These are phyloP conservation scores for Catagonus wagneri DNA, from an alignment of 2,113 vertebrate genomes.

Conservation along the genomic window DNA sequence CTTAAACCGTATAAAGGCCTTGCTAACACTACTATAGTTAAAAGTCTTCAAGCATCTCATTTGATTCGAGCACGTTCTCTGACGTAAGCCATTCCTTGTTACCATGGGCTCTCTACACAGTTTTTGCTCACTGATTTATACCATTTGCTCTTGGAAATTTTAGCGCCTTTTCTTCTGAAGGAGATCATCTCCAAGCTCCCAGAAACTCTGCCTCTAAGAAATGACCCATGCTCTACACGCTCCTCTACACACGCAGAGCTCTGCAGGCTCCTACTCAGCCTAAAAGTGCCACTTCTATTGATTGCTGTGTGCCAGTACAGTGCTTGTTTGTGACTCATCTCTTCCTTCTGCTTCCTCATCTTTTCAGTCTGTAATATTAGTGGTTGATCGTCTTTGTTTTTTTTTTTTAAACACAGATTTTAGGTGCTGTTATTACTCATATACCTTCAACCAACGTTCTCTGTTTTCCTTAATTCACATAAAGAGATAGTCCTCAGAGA, in stretches of 20 bases:
- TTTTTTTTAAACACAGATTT: neutral
- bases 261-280: neutral
- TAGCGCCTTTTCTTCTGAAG: constrained; percentile 68
- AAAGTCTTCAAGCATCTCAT: constrained; percentile 75
- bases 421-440: neutral
- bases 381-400: neutral
- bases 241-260: neutral
- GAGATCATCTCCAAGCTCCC: neutral
- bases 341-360: neutral
- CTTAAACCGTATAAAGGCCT: constrained; percentile 82
- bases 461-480: constrained; percentile 28
- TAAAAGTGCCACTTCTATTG: neutral
- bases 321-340: neutral
- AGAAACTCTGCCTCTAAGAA: constrained; percentile 56
- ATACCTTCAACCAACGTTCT: neutral
- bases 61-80: constrained; percentile 53
- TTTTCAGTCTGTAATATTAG: neutral
- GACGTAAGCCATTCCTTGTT: constrained; percentile 67
- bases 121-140: constrained; percentile 66
- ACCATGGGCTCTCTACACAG: constrained; percentile 52
- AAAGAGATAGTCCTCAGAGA: constrained; percentile 80
- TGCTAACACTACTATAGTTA: constrained; percentile 73
- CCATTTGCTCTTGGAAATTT: constrained; percentile 67
- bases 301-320: neutral
- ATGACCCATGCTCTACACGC: neutral